Conservation (phyloP, 1,140 invertebrate genomes). For the Ephestia elutella region DNA sequence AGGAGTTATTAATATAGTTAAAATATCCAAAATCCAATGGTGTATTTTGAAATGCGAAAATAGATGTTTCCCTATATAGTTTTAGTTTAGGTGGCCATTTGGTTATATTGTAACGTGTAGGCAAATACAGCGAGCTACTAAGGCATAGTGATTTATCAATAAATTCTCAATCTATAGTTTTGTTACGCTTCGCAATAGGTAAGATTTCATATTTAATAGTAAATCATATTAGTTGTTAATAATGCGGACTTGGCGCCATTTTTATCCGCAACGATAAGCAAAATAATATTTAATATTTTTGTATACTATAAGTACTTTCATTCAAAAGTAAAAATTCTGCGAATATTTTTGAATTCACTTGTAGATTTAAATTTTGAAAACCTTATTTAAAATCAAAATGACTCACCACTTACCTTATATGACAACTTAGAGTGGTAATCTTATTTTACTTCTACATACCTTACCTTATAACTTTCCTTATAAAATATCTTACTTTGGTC, state of each 20-base stretch:
- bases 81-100: conserved; percentile 16
- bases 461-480: too few species aligned
- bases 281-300: conserved; percentile 5
- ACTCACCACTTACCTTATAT: too few species aligned
- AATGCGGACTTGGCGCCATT: background rate
- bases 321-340: too few species aligned
- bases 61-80: background rate
- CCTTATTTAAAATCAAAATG: too few species aligned
- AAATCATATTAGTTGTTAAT: conserved; percentile 43
- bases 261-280: background rate
- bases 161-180: conserved; percentile 58
- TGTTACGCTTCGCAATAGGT: conserved; percentile 50
- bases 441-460: too few species aligned
- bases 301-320: too few species aligned
- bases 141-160: conserved; percentile 59
- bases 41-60: background rate
- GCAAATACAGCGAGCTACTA: conserved; percentile 27
- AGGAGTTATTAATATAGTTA: background rate
- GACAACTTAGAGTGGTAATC: too few species aligned
- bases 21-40: background rate
- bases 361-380: too few species aligned
- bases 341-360: too few species aligned
- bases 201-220: conserved; percentile 45
- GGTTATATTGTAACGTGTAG: conserved; percentile 23
- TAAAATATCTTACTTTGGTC: too few species aligned